Evolutionary conservation across 2,888 invertebrate genomes (phyloP).

Genomic region (Resseliella maxima): DNA sequence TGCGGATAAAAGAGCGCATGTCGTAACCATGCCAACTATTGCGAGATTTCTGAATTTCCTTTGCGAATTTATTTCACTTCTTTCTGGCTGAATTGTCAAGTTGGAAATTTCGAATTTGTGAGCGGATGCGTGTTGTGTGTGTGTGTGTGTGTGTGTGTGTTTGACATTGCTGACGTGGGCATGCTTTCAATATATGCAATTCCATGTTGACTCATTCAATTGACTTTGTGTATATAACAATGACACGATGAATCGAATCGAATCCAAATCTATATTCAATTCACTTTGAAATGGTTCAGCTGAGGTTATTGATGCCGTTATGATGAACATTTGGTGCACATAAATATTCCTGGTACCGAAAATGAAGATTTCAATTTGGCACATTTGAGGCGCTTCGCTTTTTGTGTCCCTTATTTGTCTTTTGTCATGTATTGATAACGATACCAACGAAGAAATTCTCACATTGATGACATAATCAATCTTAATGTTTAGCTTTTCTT

Average conservation of each 20-base stretch:
- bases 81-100: slow-evolving; percentile 23
- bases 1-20: slow-evolving; percentile 53
- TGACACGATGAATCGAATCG: neutral
- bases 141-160: neutral
- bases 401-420: neutral
- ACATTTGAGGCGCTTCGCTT: neutral
- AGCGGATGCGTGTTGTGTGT: neutral
- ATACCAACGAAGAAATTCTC: neutral
- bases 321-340: slow-evolving; percentile 41
- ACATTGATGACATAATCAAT: slow-evolving; percentile 17
- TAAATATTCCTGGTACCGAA: neutral
- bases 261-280: neutral
- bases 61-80: neutral
- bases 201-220: neutral
- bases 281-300: neutral
- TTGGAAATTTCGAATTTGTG: neutral
- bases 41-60: slow-evolving; percentile 26
- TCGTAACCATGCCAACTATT: slow-evolving; percentile 54
- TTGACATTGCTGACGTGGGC: neutral
- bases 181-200: neutral
- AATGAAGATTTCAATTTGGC: slow-evolving; percentile 43
- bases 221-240: neutral
- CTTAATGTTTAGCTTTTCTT: neutral
- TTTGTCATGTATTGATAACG: neutral
- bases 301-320: neutral